Evolutionary conservation across 2,797 vertebrate species (phyloP).

Genomic region (Eulemur rubriventer): DNA sequence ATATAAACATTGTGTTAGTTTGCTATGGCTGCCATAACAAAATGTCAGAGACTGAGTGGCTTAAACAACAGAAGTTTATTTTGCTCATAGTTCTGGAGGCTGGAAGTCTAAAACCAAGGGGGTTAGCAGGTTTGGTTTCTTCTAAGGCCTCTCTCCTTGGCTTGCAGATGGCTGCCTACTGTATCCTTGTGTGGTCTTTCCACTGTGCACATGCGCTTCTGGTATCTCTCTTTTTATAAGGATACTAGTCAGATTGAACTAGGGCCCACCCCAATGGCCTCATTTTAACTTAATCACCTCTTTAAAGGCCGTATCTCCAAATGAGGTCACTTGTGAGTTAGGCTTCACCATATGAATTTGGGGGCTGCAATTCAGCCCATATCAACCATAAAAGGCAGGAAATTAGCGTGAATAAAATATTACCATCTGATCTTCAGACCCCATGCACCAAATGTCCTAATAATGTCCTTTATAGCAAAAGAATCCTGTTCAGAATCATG

Average conservation of each 20-base stretch:
- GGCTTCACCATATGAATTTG: not conserved
- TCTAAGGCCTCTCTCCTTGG: not conserved
- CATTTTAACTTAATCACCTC: not conserved
- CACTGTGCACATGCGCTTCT: fast-evolving
- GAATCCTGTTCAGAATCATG: not conserved
- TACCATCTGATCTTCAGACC: not conserved
- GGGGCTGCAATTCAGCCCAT: not conserved
- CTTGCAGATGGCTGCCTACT: not conserved
- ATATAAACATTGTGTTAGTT: not conserved
- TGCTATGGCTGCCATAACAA: not conserved
- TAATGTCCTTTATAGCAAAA: not conserved
- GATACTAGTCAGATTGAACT: not conserved
- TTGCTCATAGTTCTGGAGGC: not conserved
- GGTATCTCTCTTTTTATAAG: not conserved
- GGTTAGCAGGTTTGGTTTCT: not conserved
- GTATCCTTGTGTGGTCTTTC: not conserved
- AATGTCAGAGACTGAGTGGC: not conserved
- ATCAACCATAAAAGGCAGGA: not conserved
- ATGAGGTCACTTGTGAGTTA: not conserved
- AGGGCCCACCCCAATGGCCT: not conserved
- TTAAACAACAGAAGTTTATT: not conserved
- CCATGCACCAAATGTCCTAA: not conserved
- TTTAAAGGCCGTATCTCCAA: not conserved
- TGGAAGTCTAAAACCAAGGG: not conserved
- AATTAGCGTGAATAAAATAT: not conserved